Conservation (phyloP, 2,797 vertebrate genomes). For the Anguilla marmorata region DNA sequence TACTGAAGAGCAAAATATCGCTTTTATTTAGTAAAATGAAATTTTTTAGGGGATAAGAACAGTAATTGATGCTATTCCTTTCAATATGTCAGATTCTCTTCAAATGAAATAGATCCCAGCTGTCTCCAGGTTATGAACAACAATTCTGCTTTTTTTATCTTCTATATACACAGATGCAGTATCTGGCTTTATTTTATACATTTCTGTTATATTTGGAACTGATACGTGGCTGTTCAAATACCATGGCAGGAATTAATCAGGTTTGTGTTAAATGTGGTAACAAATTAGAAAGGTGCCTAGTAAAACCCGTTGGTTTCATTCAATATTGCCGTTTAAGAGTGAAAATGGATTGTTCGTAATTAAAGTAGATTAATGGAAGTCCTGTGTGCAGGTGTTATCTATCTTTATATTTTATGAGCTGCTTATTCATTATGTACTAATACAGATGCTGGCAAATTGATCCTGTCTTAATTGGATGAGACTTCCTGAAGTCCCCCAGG, state of each 20-base stretch:
- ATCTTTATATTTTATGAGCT: not conserved
- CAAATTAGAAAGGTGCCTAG: not conserved
- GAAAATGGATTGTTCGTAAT: not conserved
- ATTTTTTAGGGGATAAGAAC: not conserved
- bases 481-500: not conserved
- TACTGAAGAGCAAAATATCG: not conserved
- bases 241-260: not conserved
- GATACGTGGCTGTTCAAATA: not conserved
- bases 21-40: not conserved
- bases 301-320: not conserved
- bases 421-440: slow-evolving; percentile 3
- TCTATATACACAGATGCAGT: not conserved
- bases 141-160: not conserved
- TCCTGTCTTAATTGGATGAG: slow-evolving; percentile 13
- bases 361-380: not conserved
- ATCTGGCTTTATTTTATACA: not conserved
- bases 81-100: not conserved
- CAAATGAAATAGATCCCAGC: not conserved
- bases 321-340: not conserved
- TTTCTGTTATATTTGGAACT: not conserved
- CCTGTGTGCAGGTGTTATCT: not conserved
- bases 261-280: not conserved
- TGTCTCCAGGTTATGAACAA: not conserved
- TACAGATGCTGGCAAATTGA: slow-evolving; percentile 21
- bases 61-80: not conserved